Evolutionary conservation across 35 echinoderm and acorn worm species (phyloP).

Genomic region (Strongylocentrotus purpuratus): DNA sequence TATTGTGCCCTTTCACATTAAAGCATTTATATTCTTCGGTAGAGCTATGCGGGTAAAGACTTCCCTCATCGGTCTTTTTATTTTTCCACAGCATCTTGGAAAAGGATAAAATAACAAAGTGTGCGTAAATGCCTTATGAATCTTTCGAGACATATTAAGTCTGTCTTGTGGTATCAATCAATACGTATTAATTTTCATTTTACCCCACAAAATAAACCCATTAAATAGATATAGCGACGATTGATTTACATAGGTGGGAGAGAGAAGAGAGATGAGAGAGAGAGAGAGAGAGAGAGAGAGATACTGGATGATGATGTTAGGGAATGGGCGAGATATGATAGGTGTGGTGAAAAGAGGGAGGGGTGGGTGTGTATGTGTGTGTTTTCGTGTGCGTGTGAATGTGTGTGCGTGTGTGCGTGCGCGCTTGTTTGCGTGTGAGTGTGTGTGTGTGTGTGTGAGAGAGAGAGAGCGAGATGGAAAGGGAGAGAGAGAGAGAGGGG

Average conservation of each 20-base stretch:
- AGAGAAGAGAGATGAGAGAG: not conserved
- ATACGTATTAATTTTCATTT: not conserved
- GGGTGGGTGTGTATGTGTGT: not conserved
- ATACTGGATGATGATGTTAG: not conserved
- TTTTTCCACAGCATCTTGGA: not conserved
- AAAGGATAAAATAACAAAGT: conserved; percentile 3
- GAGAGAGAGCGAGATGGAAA: not conserved
- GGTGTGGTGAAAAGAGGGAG: not conserved
- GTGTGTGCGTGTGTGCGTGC: not conserved
- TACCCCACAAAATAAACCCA: not conserved
- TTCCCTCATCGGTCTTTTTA: not conserved
- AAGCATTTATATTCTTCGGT: not conserved
- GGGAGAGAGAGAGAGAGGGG: no score
- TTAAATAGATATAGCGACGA: not conserved
- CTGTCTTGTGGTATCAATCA: not conserved
- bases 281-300: not conserved
- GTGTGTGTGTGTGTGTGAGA: no score
- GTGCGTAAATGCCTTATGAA: not conserved
- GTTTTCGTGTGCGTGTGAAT: not conserved
- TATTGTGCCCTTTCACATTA: not conserved
- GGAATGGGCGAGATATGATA: not conserved
- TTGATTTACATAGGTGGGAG: not conserved
- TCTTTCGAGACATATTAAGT: not conserved
- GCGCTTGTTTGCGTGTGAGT: no score
- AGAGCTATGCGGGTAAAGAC: not conserved